A percentile compares a stretch with the other conserved stretches of the same genome.
These are phyloP conservation scores for Gryon sp. DNA, from an alignment of 1,140 invertebrate species.

Conservation along the genomic window DNA sequence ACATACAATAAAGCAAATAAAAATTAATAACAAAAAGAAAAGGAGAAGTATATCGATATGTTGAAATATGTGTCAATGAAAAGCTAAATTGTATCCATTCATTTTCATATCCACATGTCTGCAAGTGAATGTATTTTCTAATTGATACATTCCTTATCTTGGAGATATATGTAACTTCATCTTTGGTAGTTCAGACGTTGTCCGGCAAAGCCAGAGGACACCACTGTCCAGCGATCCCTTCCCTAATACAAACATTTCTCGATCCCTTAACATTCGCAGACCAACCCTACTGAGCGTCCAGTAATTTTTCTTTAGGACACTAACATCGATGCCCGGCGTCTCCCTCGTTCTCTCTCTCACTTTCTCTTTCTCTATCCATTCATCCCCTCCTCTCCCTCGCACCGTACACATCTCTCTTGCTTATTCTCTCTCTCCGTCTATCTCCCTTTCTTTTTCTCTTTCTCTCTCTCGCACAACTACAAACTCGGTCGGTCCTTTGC, in stretches of 20 bases:
- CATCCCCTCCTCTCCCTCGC: slow-evolving; percentile 39
- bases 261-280: slow-evolving; percentile 70
- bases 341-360: slow-evolving; percentile 54
- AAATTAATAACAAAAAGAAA: too few relatives aligned
- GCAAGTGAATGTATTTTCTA: slow-evolving; percentile 11
- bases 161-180: slow-evolving; percentile 38
- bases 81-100: neutral
- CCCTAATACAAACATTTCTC: slow-evolving; percentile 62
- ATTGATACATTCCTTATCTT: slow-evolving; percentile 52
- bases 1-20: too few relatives aligned
- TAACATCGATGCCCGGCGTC: slow-evolving; percentile 63
- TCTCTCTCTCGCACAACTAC: slow-evolving; percentile 59
- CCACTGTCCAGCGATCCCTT: slow-evolving; percentile 78
- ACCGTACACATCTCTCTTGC: slow-evolving; percentile 33
- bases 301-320: slow-evolving; percentile 75
- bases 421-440: slow-evolving; percentile 48
- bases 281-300: slow-evolving; percentile 61
- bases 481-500: slow-evolving; percentile 54
- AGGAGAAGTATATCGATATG: too few relatives aligned
- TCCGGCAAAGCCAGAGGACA: slow-evolving; percentile 77
- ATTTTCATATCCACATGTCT: too few relatives aligned
- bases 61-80: too few relatives aligned
- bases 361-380: slow-evolving; percentile 40
- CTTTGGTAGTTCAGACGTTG: slow-evolving; percentile 72
- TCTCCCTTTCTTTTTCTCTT: slow-evolving; percentile 36